Evolutionary conservation across 2,888 invertebrate species (phyloP).

Genomic region (Pherbina coryleti): DNA sequence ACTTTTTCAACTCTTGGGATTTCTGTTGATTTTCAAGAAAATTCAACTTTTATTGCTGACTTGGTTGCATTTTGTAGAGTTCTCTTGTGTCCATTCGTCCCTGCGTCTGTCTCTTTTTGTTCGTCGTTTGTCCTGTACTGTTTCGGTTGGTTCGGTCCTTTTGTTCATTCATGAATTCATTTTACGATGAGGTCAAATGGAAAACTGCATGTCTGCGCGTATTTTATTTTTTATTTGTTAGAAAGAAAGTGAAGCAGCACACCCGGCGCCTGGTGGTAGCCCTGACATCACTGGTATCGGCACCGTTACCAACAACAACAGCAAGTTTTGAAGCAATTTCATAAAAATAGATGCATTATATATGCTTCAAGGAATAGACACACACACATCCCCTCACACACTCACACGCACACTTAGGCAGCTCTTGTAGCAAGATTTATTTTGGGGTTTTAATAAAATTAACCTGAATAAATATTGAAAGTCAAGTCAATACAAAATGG

Average conservation of each 20-base stretch:
- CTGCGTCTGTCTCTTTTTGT: background rate
- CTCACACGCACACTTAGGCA: background rate
- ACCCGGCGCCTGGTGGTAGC: background rate
- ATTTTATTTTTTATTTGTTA: background rate
- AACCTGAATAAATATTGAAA: background rate
- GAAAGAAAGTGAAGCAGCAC: background rate
- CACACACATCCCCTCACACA: no score
- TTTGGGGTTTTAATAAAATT: background rate
- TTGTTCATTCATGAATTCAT: constrained; percentile 41
- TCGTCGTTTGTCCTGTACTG: background rate
- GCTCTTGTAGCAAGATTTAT: background rate
- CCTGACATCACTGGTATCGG: background rate
- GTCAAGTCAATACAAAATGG: no score
- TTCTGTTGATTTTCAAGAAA: constrained; percentile 13
- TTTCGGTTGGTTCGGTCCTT: constrained; percentile 48
- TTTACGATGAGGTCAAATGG: constrained; percentile 40
- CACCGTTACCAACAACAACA: background rate
- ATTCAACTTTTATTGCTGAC: constrained; percentile 37
- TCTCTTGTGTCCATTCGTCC: background rate
- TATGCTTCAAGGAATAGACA: background rate
- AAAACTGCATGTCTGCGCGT: constrained; percentile 35
- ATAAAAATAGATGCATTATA: background rate
- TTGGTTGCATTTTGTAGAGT: constrained; percentile 27
- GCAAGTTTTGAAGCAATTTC: background rate
- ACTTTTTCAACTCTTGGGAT: background rate